Evolutionary conservation across 2,888 invertebrate species (phyloP).

Genomic region (Drosophila robusta): DNA sequence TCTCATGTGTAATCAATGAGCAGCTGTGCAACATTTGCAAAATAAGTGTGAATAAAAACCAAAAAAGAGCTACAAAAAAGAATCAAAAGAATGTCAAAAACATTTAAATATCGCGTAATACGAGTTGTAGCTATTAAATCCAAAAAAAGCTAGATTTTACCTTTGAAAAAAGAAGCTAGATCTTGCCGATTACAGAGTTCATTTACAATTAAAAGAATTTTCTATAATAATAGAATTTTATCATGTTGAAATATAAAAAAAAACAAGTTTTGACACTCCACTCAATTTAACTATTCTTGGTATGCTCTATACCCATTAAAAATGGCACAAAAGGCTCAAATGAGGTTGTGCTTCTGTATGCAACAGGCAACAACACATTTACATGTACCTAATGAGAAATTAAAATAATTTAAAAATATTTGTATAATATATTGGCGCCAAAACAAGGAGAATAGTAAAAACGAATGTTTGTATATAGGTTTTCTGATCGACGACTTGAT

Average conservation of each 20-base stretch:
- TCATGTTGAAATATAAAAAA: background rate
- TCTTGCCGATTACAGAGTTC: too few relatives aligned
- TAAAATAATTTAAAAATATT: too few relatives aligned
- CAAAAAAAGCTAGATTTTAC: background rate
- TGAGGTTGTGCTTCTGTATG: too few relatives aligned
- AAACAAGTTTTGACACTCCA: background rate
- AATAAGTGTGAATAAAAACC: conserved; percentile 18
- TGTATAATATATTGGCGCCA: too few relatives aligned
- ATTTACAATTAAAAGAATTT: background rate
- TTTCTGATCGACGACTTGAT: too few relatives aligned
- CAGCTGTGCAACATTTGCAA: conserved; percentile 37
- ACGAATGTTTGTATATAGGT: too few relatives aligned
- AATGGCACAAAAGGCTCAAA: too few relatives aligned
- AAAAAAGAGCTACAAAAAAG: background rate
- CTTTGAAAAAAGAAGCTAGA: background rate
- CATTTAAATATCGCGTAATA: background rate
- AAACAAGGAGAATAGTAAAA: too few relatives aligned
- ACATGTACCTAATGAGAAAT: too few relatives aligned
- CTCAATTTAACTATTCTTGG: too few relatives aligned
- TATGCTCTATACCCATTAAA: too few relatives aligned
- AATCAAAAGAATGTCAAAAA: background rate
- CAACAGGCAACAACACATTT: too few relatives aligned
- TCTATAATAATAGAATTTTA: background rate
- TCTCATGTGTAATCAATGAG: conserved; percentile 68
- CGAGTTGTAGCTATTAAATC: background rate